Evolutionary conservation across 2,888 invertebrate species (phyloP).

Genomic region (Congeria kusceri): DNA sequence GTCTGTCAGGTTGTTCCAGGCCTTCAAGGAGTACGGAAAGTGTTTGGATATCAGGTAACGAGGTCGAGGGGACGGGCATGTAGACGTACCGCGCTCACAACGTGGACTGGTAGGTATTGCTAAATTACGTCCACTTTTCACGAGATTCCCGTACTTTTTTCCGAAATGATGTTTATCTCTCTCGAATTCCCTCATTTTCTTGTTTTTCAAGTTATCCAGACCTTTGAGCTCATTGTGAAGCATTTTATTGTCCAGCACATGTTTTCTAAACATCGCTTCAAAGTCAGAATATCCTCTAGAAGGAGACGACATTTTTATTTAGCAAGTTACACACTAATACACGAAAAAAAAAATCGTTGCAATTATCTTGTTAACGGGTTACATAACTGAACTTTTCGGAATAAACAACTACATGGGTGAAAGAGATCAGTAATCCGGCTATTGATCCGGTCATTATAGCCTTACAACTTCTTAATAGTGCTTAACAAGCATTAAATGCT

Average conservation of each 20-base stretch:
- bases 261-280: conserved; percentile 40
- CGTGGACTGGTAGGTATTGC: background rate
- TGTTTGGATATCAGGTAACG: conserved; percentile 43
- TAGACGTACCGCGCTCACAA: background rate
- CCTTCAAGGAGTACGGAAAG: conserved; percentile 44
- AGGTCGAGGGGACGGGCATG: conserved; percentile 7
- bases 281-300: conserved; percentile 18
- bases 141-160: conserved; percentile 20
- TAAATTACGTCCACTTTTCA: background rate
- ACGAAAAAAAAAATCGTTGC: background rate
- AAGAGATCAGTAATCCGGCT: too few relatives aligned
- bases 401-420: too few relatives aligned
- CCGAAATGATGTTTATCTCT: conserved; percentile 32
- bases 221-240: conserved; percentile 30
- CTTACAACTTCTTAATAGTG: too few relatives aligned
- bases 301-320: conserved; percentile 17
- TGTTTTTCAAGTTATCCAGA: conserved; percentile 24
- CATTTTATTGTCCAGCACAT: conserved; percentile 47
- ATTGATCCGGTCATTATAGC: too few relatives aligned
- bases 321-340: background rate
- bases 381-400: too few relatives aligned
- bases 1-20: conserved; percentile 46
- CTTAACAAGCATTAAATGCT: too few relatives aligned
- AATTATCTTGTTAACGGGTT: background rate
- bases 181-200: conserved; percentile 31